Conservation (phyloP, 2,888 invertebrate genomes). For the Andrena haemorrhoa region DNA sequence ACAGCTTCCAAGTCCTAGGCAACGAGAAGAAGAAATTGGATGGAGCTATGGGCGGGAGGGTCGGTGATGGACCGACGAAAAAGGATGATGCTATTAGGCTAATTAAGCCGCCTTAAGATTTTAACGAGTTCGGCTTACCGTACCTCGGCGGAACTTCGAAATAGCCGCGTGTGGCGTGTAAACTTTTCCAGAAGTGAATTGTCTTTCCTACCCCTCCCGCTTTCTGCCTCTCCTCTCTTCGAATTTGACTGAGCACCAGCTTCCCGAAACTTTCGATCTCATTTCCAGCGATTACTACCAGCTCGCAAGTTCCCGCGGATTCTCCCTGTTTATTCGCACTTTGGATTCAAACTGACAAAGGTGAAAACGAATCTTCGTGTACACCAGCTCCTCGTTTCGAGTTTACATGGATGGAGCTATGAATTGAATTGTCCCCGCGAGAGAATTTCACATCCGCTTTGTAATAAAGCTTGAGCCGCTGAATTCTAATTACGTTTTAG, state of each 20-base stretch:
- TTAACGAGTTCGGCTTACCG: conserved; percentile 67
- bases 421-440: too few relatives aligned
- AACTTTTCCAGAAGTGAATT: conserved; percentile 47
- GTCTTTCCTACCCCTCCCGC: neutral
- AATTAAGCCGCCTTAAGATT: conserved; percentile 75
- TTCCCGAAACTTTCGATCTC: neutral
- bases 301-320: neutral
- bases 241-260: conserved; percentile 21
- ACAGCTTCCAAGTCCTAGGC: conserved; percentile 61
- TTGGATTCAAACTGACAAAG: too few relatives aligned
- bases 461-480: too few relatives aligned
- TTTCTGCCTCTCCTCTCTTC: neutral
- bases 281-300: neutral
- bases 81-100: conserved; percentile 77
- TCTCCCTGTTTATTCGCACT: neutral
- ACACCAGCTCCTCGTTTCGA: too few relatives aligned
- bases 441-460: too few relatives aligned
- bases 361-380: too few relatives aligned
- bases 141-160: conserved; percentile 42
- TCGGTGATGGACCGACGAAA: conserved; percentile 68
- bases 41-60: conserved; percentile 56
- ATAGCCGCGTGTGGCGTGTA: conserved; percentile 54
- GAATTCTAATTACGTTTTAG: too few relatives aligned
- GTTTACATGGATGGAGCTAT: too few relatives aligned
- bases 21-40: conserved; percentile 71